Evolutionary conservation across 2,113 vertebrate species (phyloP).

Genomic region (Ginglymostoma cirratum): DNA sequence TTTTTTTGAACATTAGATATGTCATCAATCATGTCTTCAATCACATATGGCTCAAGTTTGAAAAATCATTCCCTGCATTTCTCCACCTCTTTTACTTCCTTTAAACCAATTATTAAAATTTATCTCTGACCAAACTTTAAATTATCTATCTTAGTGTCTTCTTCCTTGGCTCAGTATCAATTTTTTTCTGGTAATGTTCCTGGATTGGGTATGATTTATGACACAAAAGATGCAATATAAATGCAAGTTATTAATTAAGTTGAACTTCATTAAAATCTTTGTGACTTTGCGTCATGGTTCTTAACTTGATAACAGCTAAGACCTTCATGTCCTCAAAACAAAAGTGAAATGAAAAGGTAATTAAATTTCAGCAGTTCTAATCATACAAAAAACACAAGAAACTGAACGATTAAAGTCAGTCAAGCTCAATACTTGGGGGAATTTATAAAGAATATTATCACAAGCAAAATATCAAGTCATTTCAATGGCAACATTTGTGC

Average conservation of each 20-base stretch:
- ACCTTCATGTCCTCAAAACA: background rate
- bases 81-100: background rate
- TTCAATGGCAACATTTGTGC: background rate
- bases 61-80: background rate
- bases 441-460: background rate
- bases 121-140: background rate
- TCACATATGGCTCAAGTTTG: background rate
- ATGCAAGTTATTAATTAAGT: conserved; percentile 7
- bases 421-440: background rate
- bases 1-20: background rate
- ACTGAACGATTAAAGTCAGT: background rate
- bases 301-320: background rate
- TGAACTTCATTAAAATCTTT: conserved; percentile 16
- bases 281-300: background rate
- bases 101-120: background rate
- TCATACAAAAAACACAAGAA: background rate
- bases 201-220: background rate
- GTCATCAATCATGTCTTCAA: background rate
- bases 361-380: background rate
- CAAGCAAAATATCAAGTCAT: background rate
- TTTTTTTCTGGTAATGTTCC: background rate
- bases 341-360: conserved; percentile 10
- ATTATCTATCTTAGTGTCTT: background rate
- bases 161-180: background rate
- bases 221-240: background rate